Conservation (phyloP, 2,888 invertebrate species). For the Gordius sp. region DNA sequence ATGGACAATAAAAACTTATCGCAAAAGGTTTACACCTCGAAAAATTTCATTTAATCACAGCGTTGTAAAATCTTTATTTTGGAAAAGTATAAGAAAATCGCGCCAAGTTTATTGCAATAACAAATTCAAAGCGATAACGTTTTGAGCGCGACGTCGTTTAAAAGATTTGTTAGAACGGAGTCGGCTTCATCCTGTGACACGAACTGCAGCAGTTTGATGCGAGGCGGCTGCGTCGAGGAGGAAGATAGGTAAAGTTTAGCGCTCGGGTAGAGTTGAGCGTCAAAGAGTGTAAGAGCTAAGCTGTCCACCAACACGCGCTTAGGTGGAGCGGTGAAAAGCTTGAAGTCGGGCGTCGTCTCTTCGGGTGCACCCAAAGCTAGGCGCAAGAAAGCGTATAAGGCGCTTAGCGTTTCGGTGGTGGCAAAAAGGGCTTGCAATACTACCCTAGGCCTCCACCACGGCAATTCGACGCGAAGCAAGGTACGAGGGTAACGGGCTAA, state of each 20-base stretch:
- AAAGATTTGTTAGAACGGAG: too few relatives aligned
- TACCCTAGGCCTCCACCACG: neutral
- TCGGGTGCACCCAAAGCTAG: neutral
- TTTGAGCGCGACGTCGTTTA: too few relatives aligned
- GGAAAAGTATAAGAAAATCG: too few relatives aligned
- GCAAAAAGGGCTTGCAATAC: neutral
- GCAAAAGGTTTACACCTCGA: too few relatives aligned
- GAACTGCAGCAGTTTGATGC: too few relatives aligned
- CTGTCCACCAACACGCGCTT: neutral
- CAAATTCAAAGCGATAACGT: too few relatives aligned
- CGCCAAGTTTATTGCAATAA: too few relatives aligned
- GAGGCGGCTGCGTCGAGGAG: too few relatives aligned
- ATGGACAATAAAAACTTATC: too few relatives aligned
- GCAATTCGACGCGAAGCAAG: neutral
- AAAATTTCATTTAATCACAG: too few relatives aligned
- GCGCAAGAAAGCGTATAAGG: neutral
- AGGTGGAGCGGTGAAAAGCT: slow-evolving; percentile 3
- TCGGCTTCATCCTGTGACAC: too few relatives aligned
- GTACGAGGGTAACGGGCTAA: neutral
- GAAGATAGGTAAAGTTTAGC: neutral
- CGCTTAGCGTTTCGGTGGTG: neutral
- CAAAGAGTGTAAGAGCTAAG: neutral
- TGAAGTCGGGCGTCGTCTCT: neutral
- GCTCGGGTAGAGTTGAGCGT: neutral
- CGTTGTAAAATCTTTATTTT: too few relatives aligned